Evolutionary conservation across 2,113 vertebrate genomes (phyloP).

Genomic region (Dromaius novaehollandiae): DNA sequence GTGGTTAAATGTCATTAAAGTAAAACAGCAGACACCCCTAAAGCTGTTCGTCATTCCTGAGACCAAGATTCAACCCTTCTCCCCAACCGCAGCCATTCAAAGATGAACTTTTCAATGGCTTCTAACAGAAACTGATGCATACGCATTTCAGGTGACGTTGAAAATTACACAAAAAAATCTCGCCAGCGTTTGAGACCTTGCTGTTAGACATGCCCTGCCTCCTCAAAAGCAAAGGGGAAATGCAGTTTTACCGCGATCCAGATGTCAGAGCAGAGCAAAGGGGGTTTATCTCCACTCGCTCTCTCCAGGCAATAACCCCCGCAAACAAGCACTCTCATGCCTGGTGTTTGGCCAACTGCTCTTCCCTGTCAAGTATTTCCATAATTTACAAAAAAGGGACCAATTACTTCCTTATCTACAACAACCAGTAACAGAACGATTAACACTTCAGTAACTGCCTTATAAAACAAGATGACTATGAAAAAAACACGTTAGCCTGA

Average conservation of each 20-base stretch:
- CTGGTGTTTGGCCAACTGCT: not conserved
- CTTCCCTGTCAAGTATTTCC: not conserved
- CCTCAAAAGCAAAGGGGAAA: not conserved
- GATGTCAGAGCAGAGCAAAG: not conserved
- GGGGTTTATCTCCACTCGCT: not conserved
- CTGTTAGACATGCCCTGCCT: not conserved
- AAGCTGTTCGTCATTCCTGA: not conserved
- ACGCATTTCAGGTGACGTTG: fast-evolving
- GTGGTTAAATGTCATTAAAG: not conserved
- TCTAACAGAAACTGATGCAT: not conserved
- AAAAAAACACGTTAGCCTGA: not conserved
- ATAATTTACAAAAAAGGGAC: not conserved
- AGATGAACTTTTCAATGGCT: not conserved
- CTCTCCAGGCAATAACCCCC: not conserved
- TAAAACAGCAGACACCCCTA: not conserved
- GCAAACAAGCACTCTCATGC: not conserved
- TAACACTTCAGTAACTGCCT: constrained; percentile 43
- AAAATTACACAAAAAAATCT: not conserved
- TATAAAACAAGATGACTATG: not conserved
- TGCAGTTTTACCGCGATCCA: not conserved
- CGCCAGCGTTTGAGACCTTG: not conserved
- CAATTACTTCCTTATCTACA: constrained; percentile 35
- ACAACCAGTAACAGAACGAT: constrained; percentile 41
- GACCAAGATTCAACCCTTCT: not conserved
- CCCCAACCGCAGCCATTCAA: not conserved